phyloP scores from a whole-genome alignment of 1,140 invertebrate species.

The Scaptomyza montana region DNA sequence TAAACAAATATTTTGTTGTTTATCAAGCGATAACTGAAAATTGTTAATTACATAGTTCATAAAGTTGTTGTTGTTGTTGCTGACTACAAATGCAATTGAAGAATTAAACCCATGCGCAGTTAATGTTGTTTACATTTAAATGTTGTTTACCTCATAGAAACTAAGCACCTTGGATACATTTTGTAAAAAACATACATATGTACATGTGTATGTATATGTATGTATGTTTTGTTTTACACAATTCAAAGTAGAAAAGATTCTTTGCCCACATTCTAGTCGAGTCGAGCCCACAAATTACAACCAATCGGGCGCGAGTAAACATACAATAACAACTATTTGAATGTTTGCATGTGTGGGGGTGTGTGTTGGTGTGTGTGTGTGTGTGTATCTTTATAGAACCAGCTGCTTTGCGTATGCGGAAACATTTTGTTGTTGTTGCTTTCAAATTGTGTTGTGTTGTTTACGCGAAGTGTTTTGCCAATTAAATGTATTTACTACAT shows the following conservation, averaged over 20 bases:
- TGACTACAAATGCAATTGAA: conserved; percentile 24
- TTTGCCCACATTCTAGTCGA: conserved; percentile 23
- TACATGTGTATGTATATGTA: background rate
- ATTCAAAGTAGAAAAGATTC: background rate
- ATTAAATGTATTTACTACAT: conserved; percentile 2
- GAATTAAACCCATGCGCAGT: conserved; percentile 39
- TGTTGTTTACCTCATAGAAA: conserved; percentile 35
- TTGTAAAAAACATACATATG: background rate
- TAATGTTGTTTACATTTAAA: conserved; percentile 39
- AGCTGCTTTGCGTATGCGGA: conserved; percentile 39
- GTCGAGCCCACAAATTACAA: conserved; percentile 63
- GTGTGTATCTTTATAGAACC: conserved; percentile 23
- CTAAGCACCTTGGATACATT: conserved; percentile 1
- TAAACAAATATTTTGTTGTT: conserved; percentile 46
- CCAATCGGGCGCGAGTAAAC: conserved; percentile 67
- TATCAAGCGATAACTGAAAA: conserved; percentile 38
- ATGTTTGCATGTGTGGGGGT: background rate
- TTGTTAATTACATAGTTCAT: background rate
- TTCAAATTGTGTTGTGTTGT: conserved; percentile 18
- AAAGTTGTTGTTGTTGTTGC: conserved; percentile 41
- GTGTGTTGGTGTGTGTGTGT: background rate
- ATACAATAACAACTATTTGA: conserved; percentile 43
- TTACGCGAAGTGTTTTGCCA: conserved; percentile 26
- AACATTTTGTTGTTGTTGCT: conserved; percentile 15
- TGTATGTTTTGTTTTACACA: conserved; percentile 5